Percentiles rank a stretch among this genome's conserved stretches.
These are phyloP conservation scores for Columba guinea DNA, from an alignment of 2,797 vertebrate species.

Conservation along the genomic window DNA sequence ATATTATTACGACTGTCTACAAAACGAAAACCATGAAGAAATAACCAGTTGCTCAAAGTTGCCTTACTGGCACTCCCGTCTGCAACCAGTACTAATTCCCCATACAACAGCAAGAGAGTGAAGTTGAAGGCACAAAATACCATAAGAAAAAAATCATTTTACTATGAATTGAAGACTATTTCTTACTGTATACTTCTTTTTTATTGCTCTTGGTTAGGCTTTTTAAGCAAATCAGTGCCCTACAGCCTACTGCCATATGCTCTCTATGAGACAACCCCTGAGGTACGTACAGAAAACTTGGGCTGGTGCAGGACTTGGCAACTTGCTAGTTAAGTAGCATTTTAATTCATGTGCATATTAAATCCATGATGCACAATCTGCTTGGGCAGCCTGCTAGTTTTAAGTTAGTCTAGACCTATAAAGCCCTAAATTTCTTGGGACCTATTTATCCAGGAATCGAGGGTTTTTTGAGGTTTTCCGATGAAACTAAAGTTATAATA, in stretches of 20 bases:
- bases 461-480: neutral
- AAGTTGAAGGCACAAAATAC: neutral
- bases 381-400: conserved; percentile 27
- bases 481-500: neutral
- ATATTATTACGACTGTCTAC: neutral
- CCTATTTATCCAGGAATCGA: neutral
- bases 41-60: neutral
- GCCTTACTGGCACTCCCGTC: neutral
- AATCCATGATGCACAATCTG: conserved; percentile 10
- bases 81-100: neutral
- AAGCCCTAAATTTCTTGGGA: conserved; percentile 36
- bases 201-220: neutral
- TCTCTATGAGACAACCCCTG: neutral
- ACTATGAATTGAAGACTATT: neutral
- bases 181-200: neutral
- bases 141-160: neutral
- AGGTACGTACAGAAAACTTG: neutral
- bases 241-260: neutral
- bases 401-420: conserved; percentile 63
- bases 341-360: conserved; percentile 39
- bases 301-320: neutral
- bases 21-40: conserved; percentile 4
- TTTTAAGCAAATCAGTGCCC: neutral
- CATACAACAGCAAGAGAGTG: neutral
- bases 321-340: conserved; percentile 1